A percentile compares a stretch with the other conserved stretches of the same genome.
Conservation (phyloP, 2,113 vertebrate genomes). For the Nothobranchius kuhntae region DNA sequence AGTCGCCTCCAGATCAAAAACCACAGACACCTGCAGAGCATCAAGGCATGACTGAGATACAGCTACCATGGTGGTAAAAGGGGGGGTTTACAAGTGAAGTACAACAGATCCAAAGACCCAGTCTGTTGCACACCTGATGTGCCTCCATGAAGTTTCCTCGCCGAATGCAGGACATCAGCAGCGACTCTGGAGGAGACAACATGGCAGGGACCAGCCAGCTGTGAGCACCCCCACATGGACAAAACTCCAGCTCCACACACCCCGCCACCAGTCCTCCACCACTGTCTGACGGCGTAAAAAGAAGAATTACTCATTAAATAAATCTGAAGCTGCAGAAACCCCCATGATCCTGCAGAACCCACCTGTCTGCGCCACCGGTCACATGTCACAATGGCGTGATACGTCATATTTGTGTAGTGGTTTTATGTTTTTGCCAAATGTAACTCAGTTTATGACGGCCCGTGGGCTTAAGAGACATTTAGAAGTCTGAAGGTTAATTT, state of each 20-base stretch:
- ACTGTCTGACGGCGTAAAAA: constrained; percentile 76
- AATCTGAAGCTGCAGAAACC: too few species aligned
- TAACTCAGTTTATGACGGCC: too few species aligned
- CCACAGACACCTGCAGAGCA: constrained; percentile 85
- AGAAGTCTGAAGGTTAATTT: too few species aligned
- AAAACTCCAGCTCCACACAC: constrained; percentile 70
- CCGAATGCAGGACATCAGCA: constrained; percentile 91
- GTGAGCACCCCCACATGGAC: constrained; percentile 68
- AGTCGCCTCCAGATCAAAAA: constrained; percentile 86
- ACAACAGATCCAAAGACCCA: too few species aligned
- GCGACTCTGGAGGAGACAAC: constrained; percentile 94
- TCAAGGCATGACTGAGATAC: background rate
- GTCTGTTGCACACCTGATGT: constrained; percentile 82
- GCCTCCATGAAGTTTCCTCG: constrained; percentile 91
- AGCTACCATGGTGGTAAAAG: background rate
- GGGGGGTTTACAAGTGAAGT: too few species aligned
- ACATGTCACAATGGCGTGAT: too few species aligned
- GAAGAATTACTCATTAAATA: too few species aligned
- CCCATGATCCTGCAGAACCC: too few species aligned
- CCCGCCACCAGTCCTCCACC: constrained; percentile 65
- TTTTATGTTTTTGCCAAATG: too few species aligned
- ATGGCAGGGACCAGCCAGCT: constrained; percentile 90
- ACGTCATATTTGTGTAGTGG: too few species aligned
- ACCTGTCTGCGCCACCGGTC: too few species aligned
- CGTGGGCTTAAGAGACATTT: too few species aligned